Percentiles rank a stretch among this genome's conserved stretches.
Evolutionary conservation across 2,113 vertebrate genomes (phyloP).

Genomic region (Malurus cyaneus): DNA sequence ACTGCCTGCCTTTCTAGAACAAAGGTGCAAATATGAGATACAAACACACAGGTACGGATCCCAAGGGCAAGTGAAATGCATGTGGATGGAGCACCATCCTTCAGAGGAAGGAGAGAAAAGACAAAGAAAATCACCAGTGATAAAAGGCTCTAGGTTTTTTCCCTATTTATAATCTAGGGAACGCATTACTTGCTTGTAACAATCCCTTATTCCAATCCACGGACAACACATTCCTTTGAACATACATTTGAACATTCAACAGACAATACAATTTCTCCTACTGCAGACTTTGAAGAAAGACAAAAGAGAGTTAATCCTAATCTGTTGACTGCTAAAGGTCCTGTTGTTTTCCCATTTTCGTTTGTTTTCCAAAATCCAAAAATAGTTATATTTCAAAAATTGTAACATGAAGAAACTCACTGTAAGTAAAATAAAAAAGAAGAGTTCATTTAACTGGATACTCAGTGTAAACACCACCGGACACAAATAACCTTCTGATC

Average conservation of each 20-base stretch:
- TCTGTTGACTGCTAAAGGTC: neutral
- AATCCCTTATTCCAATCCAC: neutral
- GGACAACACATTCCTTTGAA: neutral
- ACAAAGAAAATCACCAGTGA: neutral
- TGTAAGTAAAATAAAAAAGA: neutral
- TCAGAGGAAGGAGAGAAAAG: neutral
- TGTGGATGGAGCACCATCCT: neutral
- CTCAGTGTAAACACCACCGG: neutral
- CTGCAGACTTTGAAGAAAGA: neutral
- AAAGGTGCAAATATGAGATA: accelerated
- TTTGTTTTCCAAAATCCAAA: neutral
- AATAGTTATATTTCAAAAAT: neutral
- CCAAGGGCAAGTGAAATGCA: accelerated
- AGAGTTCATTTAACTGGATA: neutral
- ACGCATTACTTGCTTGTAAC: neutral
- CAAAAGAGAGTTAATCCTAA: neutral
- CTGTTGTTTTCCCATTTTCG: neutral
- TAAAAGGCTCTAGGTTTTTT: neutral
- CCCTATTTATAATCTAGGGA: neutral
- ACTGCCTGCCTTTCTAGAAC: neutral
- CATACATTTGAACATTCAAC: neutral
- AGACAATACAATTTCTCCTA: neutral
- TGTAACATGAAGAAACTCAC: neutral
- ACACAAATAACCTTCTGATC: neutral
- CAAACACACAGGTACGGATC: neutral